These are phyloP conservation scores for Plecturocebus donacophilus DNA, from an alignment of 2,113 vertebrate genomes.

Conservation along the genomic window DNA sequence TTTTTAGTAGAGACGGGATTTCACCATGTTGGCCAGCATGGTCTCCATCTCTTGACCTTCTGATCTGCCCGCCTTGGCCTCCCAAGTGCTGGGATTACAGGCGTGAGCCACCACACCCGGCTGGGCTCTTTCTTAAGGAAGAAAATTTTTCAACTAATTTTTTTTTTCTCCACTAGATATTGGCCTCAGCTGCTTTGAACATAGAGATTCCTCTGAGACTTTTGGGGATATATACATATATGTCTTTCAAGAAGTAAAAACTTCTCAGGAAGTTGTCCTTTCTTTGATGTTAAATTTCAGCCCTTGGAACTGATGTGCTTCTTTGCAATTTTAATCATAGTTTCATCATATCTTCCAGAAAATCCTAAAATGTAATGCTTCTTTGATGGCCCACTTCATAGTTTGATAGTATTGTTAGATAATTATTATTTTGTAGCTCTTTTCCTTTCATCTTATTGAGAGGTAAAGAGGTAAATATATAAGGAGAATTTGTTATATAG, in stretches of 20 bases:
- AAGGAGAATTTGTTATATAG: background rate
- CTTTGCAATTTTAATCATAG: constrained; percentile 35
- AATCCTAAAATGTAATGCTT: background rate
- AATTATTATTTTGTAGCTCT: constrained; percentile 35
- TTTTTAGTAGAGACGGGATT: too few species aligned
- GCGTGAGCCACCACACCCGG: too few species aligned
- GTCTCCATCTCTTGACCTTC: too few species aligned
- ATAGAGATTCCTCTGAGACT: background rate
- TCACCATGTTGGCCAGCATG: too few species aligned
- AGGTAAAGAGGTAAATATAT: constrained; percentile 13
- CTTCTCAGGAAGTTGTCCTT: background rate
- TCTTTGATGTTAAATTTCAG: constrained; percentile 14
- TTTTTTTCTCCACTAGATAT: background rate
- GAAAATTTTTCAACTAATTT: background rate
- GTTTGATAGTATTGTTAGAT: background rate
- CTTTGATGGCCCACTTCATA: background rate
- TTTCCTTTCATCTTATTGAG: constrained; percentile 42
- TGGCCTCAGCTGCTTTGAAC: background rate
- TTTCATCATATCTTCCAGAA: background rate
- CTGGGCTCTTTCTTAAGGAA: background rate
- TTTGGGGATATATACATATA: background rate
- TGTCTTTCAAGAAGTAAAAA: background rate
- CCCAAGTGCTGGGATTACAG: too few species aligned
- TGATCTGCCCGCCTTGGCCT: too few species aligned
- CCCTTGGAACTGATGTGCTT: background rate